Conservation (phyloP, 2,888 invertebrate genomes). For the Cataglyphis livida region DNA sequence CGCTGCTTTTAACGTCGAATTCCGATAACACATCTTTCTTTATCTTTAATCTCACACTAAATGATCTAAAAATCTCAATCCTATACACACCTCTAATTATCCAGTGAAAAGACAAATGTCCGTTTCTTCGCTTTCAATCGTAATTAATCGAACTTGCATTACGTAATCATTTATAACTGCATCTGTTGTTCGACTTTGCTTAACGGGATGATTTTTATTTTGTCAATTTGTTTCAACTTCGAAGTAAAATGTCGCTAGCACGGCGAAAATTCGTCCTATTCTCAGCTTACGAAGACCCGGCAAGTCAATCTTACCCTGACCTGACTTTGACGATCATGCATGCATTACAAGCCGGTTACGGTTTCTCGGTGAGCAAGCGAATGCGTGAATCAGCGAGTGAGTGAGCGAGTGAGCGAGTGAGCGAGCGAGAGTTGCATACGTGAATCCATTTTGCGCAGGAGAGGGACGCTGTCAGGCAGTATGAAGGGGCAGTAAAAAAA, state of each 20-base stretch:
- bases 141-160: background rate
- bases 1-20: background rate
- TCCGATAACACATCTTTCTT: background rate
- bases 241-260: constrained; percentile 12
- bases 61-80: constrained; percentile 16
- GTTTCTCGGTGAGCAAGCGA: constrained; percentile 27
- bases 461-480: constrained; percentile 71
- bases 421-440: constrained; percentile 57
- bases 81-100: background rate
- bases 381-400: constrained; percentile 22
- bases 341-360: constrained; percentile 65
- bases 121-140: background rate
- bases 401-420: background rate
- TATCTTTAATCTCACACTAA: background rate
- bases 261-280: constrained; percentile 67
- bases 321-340: constrained; percentile 73
- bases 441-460: constrained; percentile 73
- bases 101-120: background rate
- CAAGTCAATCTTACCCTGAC: constrained; percentile 54
- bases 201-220: constrained; percentile 6
- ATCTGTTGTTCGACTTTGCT: background rate
- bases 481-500: constrained; percentile 69
- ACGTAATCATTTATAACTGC: background rate
- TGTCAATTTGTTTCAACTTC: background rate
- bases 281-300: constrained; percentile 64